phyloP scores from a whole-genome alignment of 2,888 invertebrate genomes.

The Nemotelus pantherinus region DNA sequence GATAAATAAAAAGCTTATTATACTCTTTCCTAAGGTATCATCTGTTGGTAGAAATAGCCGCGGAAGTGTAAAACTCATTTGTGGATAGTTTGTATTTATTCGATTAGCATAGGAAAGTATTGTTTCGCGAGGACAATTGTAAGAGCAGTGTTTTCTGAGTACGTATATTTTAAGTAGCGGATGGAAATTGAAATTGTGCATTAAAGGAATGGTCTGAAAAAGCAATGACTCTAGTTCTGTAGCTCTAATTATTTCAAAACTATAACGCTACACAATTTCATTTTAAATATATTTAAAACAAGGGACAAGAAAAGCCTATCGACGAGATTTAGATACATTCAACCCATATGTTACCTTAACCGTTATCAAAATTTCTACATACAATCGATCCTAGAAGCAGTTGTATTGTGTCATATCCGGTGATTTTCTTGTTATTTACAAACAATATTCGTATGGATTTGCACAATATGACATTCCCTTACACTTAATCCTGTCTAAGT shows the following conservation, averaged over 20 bases:
- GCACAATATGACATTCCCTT: not conserved
- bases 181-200: too few species aligned
- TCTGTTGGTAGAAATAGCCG: not conserved
- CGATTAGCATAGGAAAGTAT: not conserved
- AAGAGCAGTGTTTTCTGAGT: not conserved
- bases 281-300: too few species aligned
- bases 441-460: not conserved
- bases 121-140: not conserved
- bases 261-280: too few species aligned
- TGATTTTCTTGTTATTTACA: conserved; percentile 31
- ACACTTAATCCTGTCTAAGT: conserved; percentile 29
- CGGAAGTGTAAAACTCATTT: not conserved
- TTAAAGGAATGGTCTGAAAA: too few species aligned
- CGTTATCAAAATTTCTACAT: too few species aligned
- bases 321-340: too few species aligned
- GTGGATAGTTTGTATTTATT: not conserved
- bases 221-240: too few species aligned
- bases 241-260: too few species aligned
- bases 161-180: too few species aligned
- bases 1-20: not conserved
- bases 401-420: conserved; percentile 1
- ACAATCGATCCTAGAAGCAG: too few species aligned
- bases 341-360: too few species aligned
- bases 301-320: too few species aligned
- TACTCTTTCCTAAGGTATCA: not conserved